These are phyloP conservation scores for Eupsilia transversa DNA, from an alignment of 2,888 invertebrate species.

Conservation along the genomic window DNA sequence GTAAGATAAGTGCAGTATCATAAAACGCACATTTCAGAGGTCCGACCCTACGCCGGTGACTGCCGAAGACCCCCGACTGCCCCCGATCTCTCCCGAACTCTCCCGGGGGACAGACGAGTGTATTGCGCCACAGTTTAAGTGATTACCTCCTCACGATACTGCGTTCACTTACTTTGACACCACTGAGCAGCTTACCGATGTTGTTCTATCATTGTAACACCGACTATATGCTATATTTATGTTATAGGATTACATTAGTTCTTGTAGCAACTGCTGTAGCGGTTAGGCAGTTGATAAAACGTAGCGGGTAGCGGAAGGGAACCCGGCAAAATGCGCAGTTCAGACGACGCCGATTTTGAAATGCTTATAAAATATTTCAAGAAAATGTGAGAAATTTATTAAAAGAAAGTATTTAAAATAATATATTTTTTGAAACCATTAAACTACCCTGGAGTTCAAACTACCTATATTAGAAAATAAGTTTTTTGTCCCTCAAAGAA, in stretches of 20 bases:
- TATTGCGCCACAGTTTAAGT: constrained; percentile 66
- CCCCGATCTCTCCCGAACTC: constrained; percentile 25
- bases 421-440: neutral
- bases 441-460: too few relatives aligned
- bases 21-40: constrained; percentile 46
- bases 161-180: constrained; percentile 44
- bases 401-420: too few relatives aligned
- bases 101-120: constrained; percentile 64
- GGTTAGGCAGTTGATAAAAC: neutral
- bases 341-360: neutral
- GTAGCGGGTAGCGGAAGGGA: neutral
- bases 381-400: neutral
- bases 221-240: too few relatives aligned
- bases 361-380: neutral
- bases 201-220: neutral
- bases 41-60: constrained; percentile 18
- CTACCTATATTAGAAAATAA: neutral
- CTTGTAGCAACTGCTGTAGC: neutral
- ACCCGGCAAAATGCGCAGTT: too few relatives aligned
- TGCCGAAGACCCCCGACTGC: constrained; percentile 4
- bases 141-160: constrained; percentile 65
- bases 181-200: constrained; percentile 20
- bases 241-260: neutral
- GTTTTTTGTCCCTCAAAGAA: neutral
- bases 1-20: constrained; percentile 46